phyloP scores from a whole-genome alignment of 2,797 vertebrate species.

The Oophaga sylvatica region DNA sequence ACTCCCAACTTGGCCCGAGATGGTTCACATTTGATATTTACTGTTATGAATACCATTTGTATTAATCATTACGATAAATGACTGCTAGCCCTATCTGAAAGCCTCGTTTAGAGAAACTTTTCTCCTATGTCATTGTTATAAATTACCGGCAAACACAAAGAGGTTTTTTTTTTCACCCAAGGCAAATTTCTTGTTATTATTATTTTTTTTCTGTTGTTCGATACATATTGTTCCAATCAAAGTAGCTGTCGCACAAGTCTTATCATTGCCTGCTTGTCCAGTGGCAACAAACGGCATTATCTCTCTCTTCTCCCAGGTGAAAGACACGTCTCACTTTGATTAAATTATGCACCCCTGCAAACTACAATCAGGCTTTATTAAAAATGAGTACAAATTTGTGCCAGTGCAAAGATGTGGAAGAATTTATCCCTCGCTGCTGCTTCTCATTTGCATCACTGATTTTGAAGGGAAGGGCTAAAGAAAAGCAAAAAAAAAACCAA shows the following conservation, averaged over 20 bases:
- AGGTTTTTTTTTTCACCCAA: conserved; percentile 86
- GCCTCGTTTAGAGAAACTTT: conserved; percentile 99
- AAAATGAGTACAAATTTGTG: conserved; percentile 98
- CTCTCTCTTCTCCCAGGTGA: conserved; percentile 75
- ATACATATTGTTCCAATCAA: conserved; percentile 78
- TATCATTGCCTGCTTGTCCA: conserved; percentile 76
- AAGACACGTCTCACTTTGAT: conserved; percentile 85
- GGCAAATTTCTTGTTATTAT: conserved; percentile 85
- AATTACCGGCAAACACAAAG: conserved; percentile 89
- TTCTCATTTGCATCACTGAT: conserved; percentile 99
- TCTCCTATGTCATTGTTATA: conserved; percentile 99
- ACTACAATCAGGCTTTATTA: conserved; percentile 99
- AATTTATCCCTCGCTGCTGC: conserved; percentile 98
- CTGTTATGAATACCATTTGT: conserved; percentile 99
- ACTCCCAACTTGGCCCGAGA: conserved; percentile 69
- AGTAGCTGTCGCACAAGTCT: conserved; percentile 68
- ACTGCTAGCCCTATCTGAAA: conserved; percentile 98
- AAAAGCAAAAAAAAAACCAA: conserved; percentile 77
- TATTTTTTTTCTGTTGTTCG: conserved; percentile 74
- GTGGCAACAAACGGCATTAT: conserved; percentile 60
- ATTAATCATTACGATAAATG: conserved; percentile 99
- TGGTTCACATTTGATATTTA: conserved; percentile 88
- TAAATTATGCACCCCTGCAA: conserved; percentile 99
- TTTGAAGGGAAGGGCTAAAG: conserved; percentile 88
- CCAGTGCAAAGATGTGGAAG: conserved; percentile 89